Evolutionary conservation across 2,888 invertebrate species (phyloP).

Genomic region (Frankliniella intonsa): DNA sequence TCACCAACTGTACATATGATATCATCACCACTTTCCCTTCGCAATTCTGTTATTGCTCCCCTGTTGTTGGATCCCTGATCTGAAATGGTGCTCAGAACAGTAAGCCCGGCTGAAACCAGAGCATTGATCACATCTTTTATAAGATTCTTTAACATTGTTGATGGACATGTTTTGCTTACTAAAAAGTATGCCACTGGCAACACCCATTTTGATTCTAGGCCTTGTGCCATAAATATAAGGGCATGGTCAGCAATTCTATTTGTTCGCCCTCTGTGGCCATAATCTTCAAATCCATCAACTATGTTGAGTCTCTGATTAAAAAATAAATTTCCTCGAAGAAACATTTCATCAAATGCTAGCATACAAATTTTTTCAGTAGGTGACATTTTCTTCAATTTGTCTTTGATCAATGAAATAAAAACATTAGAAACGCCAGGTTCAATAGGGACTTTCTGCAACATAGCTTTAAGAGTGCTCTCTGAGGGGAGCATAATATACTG

Average conservation of each 20-base stretch:
- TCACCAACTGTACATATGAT: neutral
- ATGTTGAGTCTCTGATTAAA: constrained; percentile 26
- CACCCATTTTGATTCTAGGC: neutral
- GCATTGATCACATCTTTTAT: neutral
- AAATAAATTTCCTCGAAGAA: constrained; percentile 26
- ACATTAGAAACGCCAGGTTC: neutral
- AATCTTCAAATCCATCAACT: neutral
- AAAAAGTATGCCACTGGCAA: neutral
- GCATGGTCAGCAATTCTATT: constrained; percentile 13
- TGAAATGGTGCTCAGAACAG: neutral
- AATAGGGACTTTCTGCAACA: constrained; percentile 29
- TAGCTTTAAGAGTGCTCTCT: constrained; percentile 29
- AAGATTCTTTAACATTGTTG: neutral
- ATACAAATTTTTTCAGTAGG: constrained; percentile 28
- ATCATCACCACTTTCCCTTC: constrained; percentile 1
- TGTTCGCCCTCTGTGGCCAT: neutral
- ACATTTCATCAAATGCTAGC: constrained; percentile 32
- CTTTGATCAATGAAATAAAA: neutral
- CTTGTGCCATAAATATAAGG: neutral
- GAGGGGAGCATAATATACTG: constrained; percentile 31
- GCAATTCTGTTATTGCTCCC: neutral
- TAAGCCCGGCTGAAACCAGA: neutral
- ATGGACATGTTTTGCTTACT: neutral
- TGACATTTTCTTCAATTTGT: neutral
- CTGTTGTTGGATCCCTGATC: constrained; percentile 18